These are phyloP conservation scores for Scolopax rusticola DNA, from an alignment of 2,797 vertebrate species.

Conservation along the genomic window DNA sequence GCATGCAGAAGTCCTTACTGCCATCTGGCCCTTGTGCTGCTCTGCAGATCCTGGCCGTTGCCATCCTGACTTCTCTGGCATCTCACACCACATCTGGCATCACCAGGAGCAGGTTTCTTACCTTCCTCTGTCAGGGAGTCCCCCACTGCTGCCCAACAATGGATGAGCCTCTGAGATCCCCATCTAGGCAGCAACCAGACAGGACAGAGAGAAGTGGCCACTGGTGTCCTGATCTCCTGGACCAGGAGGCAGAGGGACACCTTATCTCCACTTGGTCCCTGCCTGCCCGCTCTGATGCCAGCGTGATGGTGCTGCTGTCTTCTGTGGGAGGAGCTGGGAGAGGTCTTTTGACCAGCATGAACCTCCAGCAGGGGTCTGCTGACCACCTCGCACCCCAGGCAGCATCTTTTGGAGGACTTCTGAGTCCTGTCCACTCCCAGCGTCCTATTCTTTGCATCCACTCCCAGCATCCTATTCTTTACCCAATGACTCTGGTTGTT, in stretches of 20 bases:
- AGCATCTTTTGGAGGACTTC: neutral
- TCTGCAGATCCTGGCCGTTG: neutral
- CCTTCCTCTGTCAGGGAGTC: neutral
- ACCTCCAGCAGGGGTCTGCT: neutral
- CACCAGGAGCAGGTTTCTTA: neutral
- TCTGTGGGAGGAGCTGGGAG: neutral
- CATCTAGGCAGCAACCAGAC: neutral
- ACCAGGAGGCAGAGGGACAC: neutral
- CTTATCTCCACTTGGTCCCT: neutral
- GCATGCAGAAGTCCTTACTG: rapidly evolving
- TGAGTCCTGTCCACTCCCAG: rapidly evolving
- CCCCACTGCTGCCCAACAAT: neutral
- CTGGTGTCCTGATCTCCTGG: neutral
- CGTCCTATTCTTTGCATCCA: neutral
- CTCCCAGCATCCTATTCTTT: neutral
- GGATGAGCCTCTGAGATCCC: rapidly evolving
- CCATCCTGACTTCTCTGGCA: neutral
- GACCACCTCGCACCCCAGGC: rapidly evolving
- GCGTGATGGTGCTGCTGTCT: neutral
- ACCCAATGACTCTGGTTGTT: neutral
- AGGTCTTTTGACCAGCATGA: neutral
- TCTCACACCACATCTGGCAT: neutral
- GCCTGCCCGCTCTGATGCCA: neutral
- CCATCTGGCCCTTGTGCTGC: rapidly evolving
- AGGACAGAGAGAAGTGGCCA: neutral